Conservation (phyloP, 2,113 vertebrate genomes). For the Pteropus alecto region DNA sequence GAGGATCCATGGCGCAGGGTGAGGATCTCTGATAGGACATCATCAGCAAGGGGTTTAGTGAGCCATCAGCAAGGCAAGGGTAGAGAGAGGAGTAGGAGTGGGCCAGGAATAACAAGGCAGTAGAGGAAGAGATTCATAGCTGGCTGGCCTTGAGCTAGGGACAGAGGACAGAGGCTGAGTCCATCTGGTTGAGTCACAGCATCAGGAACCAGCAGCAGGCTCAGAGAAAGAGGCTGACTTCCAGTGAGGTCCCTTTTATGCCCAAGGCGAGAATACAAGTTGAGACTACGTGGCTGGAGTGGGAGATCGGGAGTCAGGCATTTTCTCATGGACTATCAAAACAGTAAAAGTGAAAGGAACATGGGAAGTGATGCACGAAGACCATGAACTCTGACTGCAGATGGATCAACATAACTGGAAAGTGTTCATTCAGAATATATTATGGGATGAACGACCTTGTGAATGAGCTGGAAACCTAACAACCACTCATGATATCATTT, state of each 20-base stretch:
- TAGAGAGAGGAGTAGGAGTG: no score
- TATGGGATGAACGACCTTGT: neutral
- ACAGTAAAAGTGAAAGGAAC: no score
- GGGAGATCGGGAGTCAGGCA: no score
- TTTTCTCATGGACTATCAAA: neutral
- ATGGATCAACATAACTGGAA: neutral
- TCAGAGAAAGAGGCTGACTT: neutral
- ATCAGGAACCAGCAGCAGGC: neutral
- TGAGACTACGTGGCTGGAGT: no score
- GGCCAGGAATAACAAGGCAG: neutral
- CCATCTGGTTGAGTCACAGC: neutral
- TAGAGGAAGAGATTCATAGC: neutral
- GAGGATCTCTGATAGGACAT: neutral
- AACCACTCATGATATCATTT: neutral
- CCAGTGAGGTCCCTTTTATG: neutral
- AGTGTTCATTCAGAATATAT: neutral
- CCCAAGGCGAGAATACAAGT: neutral
- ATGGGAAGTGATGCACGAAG: fast-evolving
- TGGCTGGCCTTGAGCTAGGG: neutral
- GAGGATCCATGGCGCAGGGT: neutral
- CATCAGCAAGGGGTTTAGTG: neutral
- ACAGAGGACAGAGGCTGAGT: no score
- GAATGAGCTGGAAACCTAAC: neutral
- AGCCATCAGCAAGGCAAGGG: neutral
- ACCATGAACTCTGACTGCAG: neutral